Conservation (phyloP, 1,140 invertebrate genomes). For the Apis cerana region DNA sequence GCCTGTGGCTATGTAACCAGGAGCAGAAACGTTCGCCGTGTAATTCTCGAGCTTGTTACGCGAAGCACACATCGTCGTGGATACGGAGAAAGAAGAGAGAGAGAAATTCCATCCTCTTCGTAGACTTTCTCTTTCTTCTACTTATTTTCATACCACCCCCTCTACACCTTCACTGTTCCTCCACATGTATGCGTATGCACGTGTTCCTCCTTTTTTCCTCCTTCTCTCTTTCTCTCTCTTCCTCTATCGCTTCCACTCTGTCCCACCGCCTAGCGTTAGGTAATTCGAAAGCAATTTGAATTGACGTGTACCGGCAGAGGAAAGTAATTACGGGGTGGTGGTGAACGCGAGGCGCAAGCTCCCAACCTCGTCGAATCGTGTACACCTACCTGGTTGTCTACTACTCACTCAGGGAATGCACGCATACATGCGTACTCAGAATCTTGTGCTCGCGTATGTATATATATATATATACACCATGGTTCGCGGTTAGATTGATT, state of each 20-base stretch:
- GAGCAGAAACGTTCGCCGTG: slow-evolving; percentile 20
- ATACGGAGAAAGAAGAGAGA: slow-evolving; percentile 26
- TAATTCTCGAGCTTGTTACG: slow-evolving; percentile 66
- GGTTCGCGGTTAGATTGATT: slow-evolving; percentile 71
- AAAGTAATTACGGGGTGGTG: slow-evolving; percentile 74
- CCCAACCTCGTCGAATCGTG: slow-evolving; percentile 44
- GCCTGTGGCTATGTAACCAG: slow-evolving; percentile 49
- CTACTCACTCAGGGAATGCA: slow-evolving; percentile 27
- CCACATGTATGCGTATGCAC: neutral
- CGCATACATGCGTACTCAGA: slow-evolving; percentile 13
- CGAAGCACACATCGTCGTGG: slow-evolving; percentile 41
- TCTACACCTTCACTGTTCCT: neutral
- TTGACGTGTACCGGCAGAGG: slow-evolving; percentile 72
- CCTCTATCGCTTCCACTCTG: slow-evolving; percentile 40
- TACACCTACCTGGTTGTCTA: slow-evolving; percentile 13
- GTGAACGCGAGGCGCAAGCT: slow-evolving; percentile 51
- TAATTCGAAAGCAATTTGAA: slow-evolving; percentile 77
- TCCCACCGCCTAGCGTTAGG: slow-evolving; percentile 55
- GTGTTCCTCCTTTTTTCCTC: neutral
- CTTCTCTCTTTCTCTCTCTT: slow-evolving; percentile 13
- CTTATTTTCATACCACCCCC: neutral
- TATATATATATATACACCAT: slow-evolving; percentile 25
- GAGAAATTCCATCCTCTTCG: neutral
- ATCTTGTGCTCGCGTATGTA: neutral
- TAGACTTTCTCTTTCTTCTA: neutral